Conservation (phyloP, 2,113 vertebrate genomes). For the Heloderma charlesbogerti region DNA sequence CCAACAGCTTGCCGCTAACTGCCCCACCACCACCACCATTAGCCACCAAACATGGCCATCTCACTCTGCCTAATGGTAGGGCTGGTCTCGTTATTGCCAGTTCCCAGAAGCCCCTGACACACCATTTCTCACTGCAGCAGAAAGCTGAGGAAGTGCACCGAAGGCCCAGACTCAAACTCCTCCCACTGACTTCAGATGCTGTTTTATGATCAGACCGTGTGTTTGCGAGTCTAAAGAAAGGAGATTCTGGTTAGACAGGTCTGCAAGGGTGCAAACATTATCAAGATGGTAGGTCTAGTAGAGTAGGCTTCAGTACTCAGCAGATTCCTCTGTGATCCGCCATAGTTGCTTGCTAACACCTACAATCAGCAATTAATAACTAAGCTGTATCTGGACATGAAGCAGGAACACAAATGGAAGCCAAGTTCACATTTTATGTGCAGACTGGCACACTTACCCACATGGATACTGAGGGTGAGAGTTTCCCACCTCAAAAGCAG, state of each 20-base stretch:
- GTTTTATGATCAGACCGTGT: constrained; percentile 1
- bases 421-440: background rate
- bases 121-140: no score
- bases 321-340: no score
- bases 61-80: no score
- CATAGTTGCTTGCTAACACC: background rate
- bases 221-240: background rate
- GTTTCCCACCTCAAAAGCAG: background rate
- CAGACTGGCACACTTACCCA: background rate
- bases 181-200: constrained; percentile 19
- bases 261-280: background rate
- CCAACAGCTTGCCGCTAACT: no score
- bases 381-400: background rate
- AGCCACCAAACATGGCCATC: no score
- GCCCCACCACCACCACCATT: no score
- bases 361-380: background rate
- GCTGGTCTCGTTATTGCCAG: background rate
- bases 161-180: constrained; percentile 5
- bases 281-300: background rate
- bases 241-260: constrained; percentile 38
- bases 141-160: background rate
- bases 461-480: background rate
- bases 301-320: constrained; percentile 3
- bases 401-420: constrained; percentile 6
- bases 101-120: background rate